Conservation (phyloP, 2,888 invertebrate genomes). For the Metellina segmentata region DNA sequence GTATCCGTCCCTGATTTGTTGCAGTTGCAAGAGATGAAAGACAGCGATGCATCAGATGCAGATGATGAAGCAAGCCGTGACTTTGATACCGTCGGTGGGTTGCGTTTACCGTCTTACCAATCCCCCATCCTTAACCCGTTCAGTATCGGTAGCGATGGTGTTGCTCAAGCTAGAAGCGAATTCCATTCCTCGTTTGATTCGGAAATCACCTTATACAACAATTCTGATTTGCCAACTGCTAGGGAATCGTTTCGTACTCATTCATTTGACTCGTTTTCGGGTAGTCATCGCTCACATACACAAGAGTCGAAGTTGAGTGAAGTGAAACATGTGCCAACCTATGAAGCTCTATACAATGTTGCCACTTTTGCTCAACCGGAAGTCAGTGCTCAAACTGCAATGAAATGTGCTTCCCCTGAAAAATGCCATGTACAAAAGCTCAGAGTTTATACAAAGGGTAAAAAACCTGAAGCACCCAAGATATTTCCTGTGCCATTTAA, state of each 20-base stretch:
- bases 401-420: conserved; percentile 22
- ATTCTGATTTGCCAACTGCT: neutral
- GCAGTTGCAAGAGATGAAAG: conserved; percentile 71
- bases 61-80: conserved; percentile 92
- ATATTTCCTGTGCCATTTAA: conserved; percentile 69
- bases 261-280: neutral
- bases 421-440: conserved; percentile 70
- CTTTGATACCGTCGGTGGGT: conserved; percentile 82
- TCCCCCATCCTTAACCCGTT: conserved; percentile 51
- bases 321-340: conserved; percentile 45
- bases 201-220: conserved; percentile 30
- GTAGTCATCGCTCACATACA: neutral
- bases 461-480: conserved; percentile 67
- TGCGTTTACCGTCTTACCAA: conserved; percentile 57
- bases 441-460: conserved; percentile 77
- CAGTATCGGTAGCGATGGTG: neutral
- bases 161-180: neutral
- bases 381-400: conserved; percentile 1
- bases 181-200: conserved; percentile 48
- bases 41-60: conserved; percentile 85
- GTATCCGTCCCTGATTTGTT: conserved; percentile 79
- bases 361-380: neutral
- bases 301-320: conserved; percentile 4
- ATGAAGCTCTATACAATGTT: conserved; percentile 38
- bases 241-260: neutral